Evolutionary conservation across 2,113 vertebrate species (phyloP), one percentile per base, ranked within the genome.

Genomic region (Spea multiplicata): DNA sequence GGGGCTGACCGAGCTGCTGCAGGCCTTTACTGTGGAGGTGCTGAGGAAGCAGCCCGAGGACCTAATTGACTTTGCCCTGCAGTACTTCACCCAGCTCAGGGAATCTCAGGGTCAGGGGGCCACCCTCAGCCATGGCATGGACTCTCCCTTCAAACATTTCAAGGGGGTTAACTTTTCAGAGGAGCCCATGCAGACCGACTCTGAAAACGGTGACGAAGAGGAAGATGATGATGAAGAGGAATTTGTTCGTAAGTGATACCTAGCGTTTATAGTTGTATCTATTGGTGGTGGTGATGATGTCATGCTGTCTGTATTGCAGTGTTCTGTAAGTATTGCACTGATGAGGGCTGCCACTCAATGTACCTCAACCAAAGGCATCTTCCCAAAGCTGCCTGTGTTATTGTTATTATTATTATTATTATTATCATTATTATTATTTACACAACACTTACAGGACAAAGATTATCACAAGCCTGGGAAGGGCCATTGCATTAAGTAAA

Each of bases 21-120:
- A 98, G 90, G 94, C 94, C 92, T 98, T 98, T 95, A 97, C 96
- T 71, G 95, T 98, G 92, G 96, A 98, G 93, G 96, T 98, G 87
- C 90, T 98, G 87, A 91, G 96, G 89, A 95, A 93, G 79, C 96
- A 96, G 90, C 96, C 96, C 75, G 89, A 89, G 75, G 96, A 98
- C 90, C 88, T 98, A 89, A 92, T 98, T 86, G 96, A 96, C 86
- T 98, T 98, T 88, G 95, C 96, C 66, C 86, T 97, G 89, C 96
- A 96, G 92, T 97, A 98, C 90, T 98, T 98, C 91, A 95, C 94
- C 81, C 93, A 93, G 81, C 91, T 98, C 86, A 95, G 94, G 93
- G 94, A 95, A 86, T 91, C 91, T 85, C 90, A 90, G 85, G 77
- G 85, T 82, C 85, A 61, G 64, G 82, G 90, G 91, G 87, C 88